Evolutionary conservation across 2,888 invertebrate species (phyloP), one percentile per base, ranked within the genome.

Genomic region (Anorthoa munda): DNA sequence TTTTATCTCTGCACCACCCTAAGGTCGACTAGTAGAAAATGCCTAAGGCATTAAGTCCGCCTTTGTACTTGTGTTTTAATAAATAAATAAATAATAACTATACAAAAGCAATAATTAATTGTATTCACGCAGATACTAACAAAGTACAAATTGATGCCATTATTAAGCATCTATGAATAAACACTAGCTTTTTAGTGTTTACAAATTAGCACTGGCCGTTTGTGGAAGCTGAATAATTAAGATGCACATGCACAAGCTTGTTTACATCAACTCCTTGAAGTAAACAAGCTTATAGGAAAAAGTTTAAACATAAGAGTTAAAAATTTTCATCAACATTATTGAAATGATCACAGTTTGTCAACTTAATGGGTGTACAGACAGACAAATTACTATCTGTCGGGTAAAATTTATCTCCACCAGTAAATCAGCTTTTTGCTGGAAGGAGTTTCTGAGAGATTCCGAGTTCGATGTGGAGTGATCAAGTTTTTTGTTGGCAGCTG

Each of bases 341-440:
- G 56, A 75, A 72, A 68, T 75, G 71, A 79, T 73, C 61, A 73
- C 67, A 61, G 65, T 66, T 69, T 72, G 66, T 84, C 70, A 78
- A 81, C 26, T 70, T 78, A 81, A 85, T 83, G 68, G 76, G 58
- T 60, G 61, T 60, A 75, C 72, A 66, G 76, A 82, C 82, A 73
- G 77, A 84, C 81, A 81, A 85, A 85, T 84, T 83, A 72, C 79
- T 56, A 45, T 67, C 66, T 81, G 81, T 72, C 72, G 58, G 46
- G 74, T 72, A 58, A 82, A 71, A 75, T 72, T 79, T 77, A 81
- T 77, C 63, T 77, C 11, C 7, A 15, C 48, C 66, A 26, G 70
- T 68, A 73, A 71, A 68, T 76, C 75, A 83, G 61, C 63, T 80
- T 82, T 79, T 79, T 79, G 21, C 26, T 46, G 12, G 39, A n/a